These are phyloP conservation scores for Garra rufa DNA, from an alignment of 2,113 vertebrate genomes.

Conservation along the genomic window DNA sequence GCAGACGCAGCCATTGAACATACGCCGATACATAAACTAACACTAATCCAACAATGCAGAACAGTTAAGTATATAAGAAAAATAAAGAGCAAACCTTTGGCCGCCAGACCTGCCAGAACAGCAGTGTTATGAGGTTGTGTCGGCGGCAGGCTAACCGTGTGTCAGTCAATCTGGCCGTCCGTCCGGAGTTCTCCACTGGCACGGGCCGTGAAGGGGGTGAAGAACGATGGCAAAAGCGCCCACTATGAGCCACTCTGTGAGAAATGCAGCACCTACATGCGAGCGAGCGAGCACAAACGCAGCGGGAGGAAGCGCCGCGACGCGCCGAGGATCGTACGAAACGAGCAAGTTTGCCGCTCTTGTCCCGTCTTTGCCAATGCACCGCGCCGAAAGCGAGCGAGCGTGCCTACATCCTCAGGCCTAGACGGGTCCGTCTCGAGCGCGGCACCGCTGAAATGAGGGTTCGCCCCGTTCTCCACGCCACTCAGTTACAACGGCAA, in stretches of 20 bases:
- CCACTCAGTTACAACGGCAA: constrained; percentile 8
- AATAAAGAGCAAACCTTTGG: constrained; percentile 36
- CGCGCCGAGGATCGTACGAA: not conserved
- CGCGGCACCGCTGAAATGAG: constrained; percentile 36
- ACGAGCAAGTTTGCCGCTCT: not conserved
- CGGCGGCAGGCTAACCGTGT: constrained; percentile 55
- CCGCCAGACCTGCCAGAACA: constrained; percentile 28
- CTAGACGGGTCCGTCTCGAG: constrained; percentile 66
- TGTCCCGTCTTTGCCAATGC: constrained; percentile 15
- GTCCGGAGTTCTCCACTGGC: constrained; percentile 62
- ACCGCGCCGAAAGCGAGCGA: constrained; percentile 48
- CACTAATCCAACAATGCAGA: constrained; percentile 12
- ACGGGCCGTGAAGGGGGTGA: constrained; percentile 59
- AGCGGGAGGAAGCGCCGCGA: not conserved
- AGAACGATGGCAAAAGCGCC: constrained; percentile 60
- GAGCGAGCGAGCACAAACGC: constrained; percentile 46
- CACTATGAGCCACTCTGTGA: constrained; percentile 48
- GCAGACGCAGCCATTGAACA: not conserved
- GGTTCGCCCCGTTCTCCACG: constrained; percentile 65
- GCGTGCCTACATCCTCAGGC: constrained; percentile 52
- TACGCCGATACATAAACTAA: not conserved
- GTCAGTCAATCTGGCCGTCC: constrained; percentile 60
- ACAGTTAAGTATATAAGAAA: not conserved
- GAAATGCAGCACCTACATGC: constrained; percentile 56
- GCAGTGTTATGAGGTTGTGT: constrained; percentile 33